These are phyloP conservation scores for Melanogrammus aeglefinus DNA, from an alignment of 2,797 vertebrate species.

Conservation along the genomic window DNA sequence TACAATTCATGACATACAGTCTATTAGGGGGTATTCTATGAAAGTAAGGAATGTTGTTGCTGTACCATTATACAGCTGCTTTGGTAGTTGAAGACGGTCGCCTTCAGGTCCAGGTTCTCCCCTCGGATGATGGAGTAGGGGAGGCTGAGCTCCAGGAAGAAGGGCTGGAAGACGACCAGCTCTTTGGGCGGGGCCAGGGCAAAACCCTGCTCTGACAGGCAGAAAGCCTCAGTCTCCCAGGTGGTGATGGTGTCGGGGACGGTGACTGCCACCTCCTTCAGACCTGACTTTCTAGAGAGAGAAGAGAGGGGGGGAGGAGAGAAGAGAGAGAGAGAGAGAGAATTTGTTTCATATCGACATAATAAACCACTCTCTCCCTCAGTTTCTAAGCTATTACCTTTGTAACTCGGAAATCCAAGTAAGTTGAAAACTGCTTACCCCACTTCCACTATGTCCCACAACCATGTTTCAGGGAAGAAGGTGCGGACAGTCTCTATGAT, in stretches of 20 bases:
- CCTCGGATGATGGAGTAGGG: conserved; percentile 79
- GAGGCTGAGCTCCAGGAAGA: conserved; percentile 75
- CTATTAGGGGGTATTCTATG: background rate
- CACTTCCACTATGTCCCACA: conserved; percentile 68
- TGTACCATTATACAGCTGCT: conserved; percentile 75
- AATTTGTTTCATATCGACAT: background rate
- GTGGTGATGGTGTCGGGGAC: conserved; percentile 75
- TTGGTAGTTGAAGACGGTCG: conserved; percentile 72
- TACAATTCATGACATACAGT: background rate
- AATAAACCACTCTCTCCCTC: background rate
- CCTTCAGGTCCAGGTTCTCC: conserved; percentile 76
- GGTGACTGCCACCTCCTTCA: conserved; percentile 40
- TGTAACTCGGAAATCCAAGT: background rate
- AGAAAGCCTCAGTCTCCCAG: conserved; percentile 74
- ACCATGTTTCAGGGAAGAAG: conserved; percentile 74
- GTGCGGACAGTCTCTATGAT: conserved; percentile 47
- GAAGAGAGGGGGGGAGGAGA: background rate
- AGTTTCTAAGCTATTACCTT: background rate
- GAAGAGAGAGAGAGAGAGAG: background rate
- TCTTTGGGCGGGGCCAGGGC: conserved; percentile 67
- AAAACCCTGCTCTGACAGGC: conserved; percentile 67
- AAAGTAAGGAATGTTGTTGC: conserved; percentile 12
- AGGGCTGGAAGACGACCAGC: conserved; percentile 78
- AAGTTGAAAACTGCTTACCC: conserved; percentile 54
- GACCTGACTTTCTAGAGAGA: conserved; percentile 57